Evolutionary conservation across 2,113 vertebrate species (phyloP).

Genomic region (Cinclus mexicanus): DNA sequence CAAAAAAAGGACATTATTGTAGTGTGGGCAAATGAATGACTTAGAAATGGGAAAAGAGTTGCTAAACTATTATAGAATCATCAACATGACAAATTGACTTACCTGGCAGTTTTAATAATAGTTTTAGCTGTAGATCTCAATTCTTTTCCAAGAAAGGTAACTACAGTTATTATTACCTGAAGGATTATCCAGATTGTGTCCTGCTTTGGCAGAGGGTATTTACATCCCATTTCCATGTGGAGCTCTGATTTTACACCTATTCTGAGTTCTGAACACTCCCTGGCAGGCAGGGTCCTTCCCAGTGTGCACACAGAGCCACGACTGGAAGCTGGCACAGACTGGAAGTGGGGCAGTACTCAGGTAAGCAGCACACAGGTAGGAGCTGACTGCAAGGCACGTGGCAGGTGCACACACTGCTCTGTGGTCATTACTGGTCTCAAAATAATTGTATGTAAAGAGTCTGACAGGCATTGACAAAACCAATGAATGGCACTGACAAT

Average conservation of each 20-base stretch:
- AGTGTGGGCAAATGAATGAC: background rate
- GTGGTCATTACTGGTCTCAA: background rate
- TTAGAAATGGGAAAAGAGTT: background rate
- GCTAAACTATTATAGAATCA: background rate
- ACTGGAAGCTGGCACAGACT: background rate
- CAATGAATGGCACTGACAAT: background rate
- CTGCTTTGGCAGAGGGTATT: background rate
- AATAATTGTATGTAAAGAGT: background rate
- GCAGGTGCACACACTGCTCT: background rate
- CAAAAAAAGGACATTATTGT: background rate
- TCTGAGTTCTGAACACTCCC: background rate
- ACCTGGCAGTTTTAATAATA: background rate
- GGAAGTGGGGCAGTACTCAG: background rate
- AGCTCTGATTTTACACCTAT: background rate
- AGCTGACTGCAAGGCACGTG: background rate
- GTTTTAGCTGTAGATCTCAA: background rate
- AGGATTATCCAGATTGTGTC: background rate
- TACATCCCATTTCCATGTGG: background rate
- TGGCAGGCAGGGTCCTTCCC: background rate
- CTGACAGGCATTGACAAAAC: background rate
- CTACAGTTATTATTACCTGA: background rate
- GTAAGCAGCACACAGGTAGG: background rate
- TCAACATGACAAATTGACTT: background rate
- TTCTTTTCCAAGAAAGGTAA: background rate
- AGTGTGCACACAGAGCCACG: rapidly evolving